A percentile compares a stretch with the other conserved stretches of the same genome.
Conservation (phyloP, 2,797 vertebrate species). For the Lagocephalus sceleratus region DNA sequence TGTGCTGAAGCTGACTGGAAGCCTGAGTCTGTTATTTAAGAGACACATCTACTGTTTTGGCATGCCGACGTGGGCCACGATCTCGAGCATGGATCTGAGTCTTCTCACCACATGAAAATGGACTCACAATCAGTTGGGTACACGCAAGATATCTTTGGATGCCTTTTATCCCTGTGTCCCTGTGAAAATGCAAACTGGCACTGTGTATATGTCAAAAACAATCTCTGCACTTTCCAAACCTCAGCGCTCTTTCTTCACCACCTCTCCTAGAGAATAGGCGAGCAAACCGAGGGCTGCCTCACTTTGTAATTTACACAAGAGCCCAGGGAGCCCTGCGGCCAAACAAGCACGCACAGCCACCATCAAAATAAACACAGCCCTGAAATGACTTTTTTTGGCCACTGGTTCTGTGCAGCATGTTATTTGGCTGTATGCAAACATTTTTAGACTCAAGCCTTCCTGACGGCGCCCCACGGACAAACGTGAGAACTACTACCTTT, state of each 20-base stretch:
- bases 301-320: constrained; percentile 75
- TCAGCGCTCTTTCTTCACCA: constrained; percentile 50
- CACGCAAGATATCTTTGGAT: constrained; percentile 35
- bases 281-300: constrained; percentile 44
- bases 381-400: constrained; percentile 38
- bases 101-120: neutral
- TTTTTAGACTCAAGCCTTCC: constrained; percentile 41
- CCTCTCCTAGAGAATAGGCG: constrained; percentile 58
- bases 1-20: too few species aligned
- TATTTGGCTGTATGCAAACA: constrained; percentile 56
- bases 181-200: constrained; percentile 21
- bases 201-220: constrained; percentile 43
- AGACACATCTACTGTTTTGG: neutral
- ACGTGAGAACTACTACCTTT: constrained; percentile 38
- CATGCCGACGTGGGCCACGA: neutral
- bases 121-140: constrained; percentile 18
- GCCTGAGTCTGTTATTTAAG: too few species aligned
- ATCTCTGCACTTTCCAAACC: constrained; percentile 58
- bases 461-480: neutral
- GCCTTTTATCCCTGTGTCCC: constrained; percentile 36
- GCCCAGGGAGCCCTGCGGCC: constrained; percentile 73
- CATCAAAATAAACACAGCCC: constrained; percentile 69
- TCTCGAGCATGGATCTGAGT: neutral
- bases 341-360: constrained; percentile 48
- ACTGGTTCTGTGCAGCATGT: constrained; percentile 39